Evolutionary conservation across 2,797 vertebrate genomes (phyloP).

Genomic region (Coilia nasus): DNA sequence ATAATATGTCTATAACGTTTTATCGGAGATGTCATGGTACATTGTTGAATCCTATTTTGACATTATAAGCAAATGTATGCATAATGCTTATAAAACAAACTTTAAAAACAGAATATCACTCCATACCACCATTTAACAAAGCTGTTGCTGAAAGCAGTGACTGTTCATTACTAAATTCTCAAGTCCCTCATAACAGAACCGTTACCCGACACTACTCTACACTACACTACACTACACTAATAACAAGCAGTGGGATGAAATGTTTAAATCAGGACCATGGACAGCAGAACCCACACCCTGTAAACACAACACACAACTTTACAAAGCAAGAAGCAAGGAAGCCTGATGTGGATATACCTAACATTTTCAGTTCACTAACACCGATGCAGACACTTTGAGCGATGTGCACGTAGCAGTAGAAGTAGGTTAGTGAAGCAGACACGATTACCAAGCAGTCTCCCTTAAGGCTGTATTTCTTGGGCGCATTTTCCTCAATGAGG

Average conservation of each 20-base stretch:
- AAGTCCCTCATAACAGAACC: neutral
- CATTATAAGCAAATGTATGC: neutral
- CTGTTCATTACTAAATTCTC: neutral
- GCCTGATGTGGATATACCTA: neutral
- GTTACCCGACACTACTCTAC: neutral
- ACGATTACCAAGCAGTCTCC: neutral
- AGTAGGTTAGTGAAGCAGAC: neutral
- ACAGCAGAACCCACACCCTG: conserved; percentile 31
- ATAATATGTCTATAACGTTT: no score
- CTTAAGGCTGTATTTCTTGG: conserved; percentile 35
- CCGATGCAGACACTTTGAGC: neutral
- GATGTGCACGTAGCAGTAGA: neutral
- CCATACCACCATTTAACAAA: neutral
- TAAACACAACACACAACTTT: neutral
- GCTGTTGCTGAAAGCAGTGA: neutral
- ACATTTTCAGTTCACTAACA: neutral
- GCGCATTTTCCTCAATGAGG: conserved; percentile 26
- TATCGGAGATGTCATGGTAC: no score
- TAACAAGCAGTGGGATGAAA: neutral
- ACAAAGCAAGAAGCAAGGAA: neutral
- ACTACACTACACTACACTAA: neutral
- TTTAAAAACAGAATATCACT: neutral
- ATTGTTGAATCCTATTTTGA: neutral
- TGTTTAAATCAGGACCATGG: conserved; percentile 45
- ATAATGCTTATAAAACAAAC: neutral